These are phyloP conservation scores for Caenorhabditis doughertyi DNA, from an alignment of 2,888 invertebrate species.

Conservation along the genomic window DNA sequence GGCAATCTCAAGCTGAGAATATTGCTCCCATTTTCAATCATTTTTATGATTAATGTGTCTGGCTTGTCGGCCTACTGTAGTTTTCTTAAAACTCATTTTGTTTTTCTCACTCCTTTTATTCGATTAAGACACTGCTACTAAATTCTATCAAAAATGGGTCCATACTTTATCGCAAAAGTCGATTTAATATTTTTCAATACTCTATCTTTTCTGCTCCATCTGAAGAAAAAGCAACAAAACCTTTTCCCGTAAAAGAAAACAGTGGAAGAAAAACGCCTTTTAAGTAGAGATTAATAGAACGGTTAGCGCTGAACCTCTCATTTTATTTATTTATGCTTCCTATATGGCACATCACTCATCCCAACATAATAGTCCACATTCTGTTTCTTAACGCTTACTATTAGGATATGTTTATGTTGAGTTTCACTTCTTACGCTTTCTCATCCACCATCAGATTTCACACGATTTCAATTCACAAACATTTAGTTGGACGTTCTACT, in stretches of 20 bases:
- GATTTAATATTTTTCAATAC: no score
- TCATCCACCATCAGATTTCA: slow-evolving; percentile 46
- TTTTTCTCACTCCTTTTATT: no score
- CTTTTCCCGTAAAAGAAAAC: slow-evolving; percentile 5
- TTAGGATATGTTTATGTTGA: slow-evolving; percentile 47
- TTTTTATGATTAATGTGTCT: no score
- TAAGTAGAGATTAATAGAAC: slow-evolving; percentile 62
- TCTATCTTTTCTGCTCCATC: neutral
- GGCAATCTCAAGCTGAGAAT: no score
- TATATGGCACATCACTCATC: slow-evolving; percentile 55
- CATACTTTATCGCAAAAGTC: no score
- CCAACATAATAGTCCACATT: slow-evolving; percentile 36
- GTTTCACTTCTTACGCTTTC: neutral
- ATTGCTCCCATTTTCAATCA: no score
- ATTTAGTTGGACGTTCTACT: slow-evolving; percentile 11
- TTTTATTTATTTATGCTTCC: slow-evolving; percentile 56
- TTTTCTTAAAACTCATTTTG: no score
- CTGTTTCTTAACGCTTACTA: slow-evolving; percentile 2
- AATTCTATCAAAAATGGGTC: no score
- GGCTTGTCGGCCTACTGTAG: no score
- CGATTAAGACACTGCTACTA: no score
- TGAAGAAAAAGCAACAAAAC: neutral
- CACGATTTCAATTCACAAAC: slow-evolving; percentile 44
- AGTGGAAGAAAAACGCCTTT: slow-evolving; percentile 15
- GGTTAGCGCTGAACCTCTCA: slow-evolving; percentile 60